Evolutionary conservation across 64 coral and sea anemone species (phyloP).

Genomic region (Actinia equina): DNA sequence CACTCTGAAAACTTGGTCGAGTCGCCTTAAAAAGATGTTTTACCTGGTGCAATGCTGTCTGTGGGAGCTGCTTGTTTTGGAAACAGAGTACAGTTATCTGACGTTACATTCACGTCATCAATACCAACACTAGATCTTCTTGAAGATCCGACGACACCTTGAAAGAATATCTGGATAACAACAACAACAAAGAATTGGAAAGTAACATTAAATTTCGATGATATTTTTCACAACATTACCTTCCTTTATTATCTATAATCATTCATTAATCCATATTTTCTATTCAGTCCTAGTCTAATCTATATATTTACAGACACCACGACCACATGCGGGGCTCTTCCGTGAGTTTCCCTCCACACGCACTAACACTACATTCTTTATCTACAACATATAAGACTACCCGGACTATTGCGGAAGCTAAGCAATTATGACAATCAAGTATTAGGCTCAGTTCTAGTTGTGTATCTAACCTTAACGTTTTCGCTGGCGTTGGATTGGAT

Average conservation of each 20-base stretch:
- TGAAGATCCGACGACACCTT: slow-evolving; percentile 5
- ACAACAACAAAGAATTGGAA: neutral
- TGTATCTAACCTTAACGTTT: neutral
- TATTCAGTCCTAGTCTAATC: too few relatives aligned
- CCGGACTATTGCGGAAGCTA: too few relatives aligned
- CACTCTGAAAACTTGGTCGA: too few relatives aligned
- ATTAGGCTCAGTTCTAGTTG: neutral
- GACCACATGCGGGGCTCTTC: too few relatives aligned
- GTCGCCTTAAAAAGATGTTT: neutral
- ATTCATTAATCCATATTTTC: neutral
- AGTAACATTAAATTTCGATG: too few relatives aligned
- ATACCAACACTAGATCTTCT: neutral
- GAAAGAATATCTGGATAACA: neutral
- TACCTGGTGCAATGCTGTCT: neutral
- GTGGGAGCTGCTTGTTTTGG: neutral
- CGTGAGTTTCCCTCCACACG: too few relatives aligned
- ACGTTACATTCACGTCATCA: slow-evolving; percentile 16
- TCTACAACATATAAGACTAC: too few relatives aligned
- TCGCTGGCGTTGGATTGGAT: neutral
- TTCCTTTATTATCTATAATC: neutral
- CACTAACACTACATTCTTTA: too few relatives aligned
- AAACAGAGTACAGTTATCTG: slow-evolving; percentile 1
- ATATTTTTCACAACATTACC: neutral
- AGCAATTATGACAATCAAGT: too few relatives aligned
- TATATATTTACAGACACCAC: too few relatives aligned